Percentiles rank a stretch among this genome's conserved stretches.
Conservation (phyloP, 2,797 vertebrate species). For the Rhadinocentrus ornatus region DNA sequence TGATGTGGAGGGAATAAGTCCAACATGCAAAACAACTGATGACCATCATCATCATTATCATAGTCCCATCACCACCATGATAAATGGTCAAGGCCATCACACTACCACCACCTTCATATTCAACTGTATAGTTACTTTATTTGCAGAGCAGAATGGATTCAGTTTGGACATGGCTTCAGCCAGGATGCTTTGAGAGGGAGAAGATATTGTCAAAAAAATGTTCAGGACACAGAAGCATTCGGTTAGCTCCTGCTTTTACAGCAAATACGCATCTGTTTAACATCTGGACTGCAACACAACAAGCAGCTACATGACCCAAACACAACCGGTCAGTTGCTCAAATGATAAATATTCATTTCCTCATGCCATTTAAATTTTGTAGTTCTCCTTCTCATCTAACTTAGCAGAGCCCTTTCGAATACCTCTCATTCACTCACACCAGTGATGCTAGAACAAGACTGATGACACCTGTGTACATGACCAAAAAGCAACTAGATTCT, state of each 20-base stretch:
- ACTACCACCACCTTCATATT: slow-evolving; percentile 17
- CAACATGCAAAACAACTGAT: background rate
- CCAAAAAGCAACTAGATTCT: background rate
- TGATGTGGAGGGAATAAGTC: no score
- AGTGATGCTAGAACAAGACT: no score
- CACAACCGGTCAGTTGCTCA: background rate
- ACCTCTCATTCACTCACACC: no score
- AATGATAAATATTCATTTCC: no score
- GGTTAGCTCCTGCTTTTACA: background rate
- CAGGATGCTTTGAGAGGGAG: slow-evolving; percentile 34
- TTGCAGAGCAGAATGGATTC: slow-evolving; percentile 49
- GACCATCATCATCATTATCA: background rate
- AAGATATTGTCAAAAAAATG: slow-evolving; percentile 14
- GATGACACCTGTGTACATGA: no score
- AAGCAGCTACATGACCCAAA: background rate
- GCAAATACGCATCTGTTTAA: background rate
- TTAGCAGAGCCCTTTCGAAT: no score
- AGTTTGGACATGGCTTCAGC: slow-evolving; percentile 60
- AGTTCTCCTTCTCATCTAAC: no score
- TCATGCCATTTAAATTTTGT: no score
- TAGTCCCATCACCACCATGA: background rate
- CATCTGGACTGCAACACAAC: no score
- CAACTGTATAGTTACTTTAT: slow-evolving; percentile 59
- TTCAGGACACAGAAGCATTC: background rate
- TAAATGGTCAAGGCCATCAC: background rate